Percentiles rank a stretch among this genome's conserved stretches.
Evolutionary conservation across 2,888 invertebrate species (phyloP).

Genomic region (Aplocera efformata): DNA sequence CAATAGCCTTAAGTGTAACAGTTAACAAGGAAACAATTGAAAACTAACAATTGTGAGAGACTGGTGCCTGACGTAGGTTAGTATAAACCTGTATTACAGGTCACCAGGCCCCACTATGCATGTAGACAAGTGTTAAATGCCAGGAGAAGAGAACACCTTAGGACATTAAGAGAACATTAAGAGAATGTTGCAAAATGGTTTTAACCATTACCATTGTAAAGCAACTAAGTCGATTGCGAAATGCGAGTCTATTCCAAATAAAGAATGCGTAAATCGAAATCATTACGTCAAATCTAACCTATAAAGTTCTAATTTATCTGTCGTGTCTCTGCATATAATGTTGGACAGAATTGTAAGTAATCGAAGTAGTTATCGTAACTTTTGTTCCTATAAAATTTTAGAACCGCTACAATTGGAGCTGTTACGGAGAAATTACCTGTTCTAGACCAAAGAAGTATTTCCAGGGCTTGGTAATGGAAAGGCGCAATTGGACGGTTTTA

Average conservation of each 20-base stretch:
- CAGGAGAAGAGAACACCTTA: no score
- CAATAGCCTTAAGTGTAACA: no score
- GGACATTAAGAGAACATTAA: no score
- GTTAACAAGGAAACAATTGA: no score
- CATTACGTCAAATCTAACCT: conserved; percentile 17
- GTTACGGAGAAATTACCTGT: conserved; percentile 2
- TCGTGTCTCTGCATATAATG: conserved; percentile 10
- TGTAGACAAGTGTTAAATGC: no score
- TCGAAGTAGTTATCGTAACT: conserved; percentile 12
- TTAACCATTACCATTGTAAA: no score
- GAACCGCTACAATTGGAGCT: neutral
- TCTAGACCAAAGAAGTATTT: conserved; percentile 1
- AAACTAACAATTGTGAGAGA: no score
- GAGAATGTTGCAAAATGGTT: no score
- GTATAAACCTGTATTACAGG: no score
- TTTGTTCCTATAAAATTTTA: conserved; percentile 18
- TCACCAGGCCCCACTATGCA: no score
- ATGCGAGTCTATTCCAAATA: conserved; percentile 37
- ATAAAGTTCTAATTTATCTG: conserved; percentile 1
- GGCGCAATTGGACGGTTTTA: neutral
- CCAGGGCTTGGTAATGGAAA: neutral
- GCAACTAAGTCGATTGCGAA: no score
- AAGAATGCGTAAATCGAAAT: conserved; percentile 15
- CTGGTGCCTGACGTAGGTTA: no score
- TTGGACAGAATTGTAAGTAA: conserved; percentile 11